phyloP scores from a whole-genome alignment of 1,140 invertebrate species.

The Heliconius eleuchia region DNA sequence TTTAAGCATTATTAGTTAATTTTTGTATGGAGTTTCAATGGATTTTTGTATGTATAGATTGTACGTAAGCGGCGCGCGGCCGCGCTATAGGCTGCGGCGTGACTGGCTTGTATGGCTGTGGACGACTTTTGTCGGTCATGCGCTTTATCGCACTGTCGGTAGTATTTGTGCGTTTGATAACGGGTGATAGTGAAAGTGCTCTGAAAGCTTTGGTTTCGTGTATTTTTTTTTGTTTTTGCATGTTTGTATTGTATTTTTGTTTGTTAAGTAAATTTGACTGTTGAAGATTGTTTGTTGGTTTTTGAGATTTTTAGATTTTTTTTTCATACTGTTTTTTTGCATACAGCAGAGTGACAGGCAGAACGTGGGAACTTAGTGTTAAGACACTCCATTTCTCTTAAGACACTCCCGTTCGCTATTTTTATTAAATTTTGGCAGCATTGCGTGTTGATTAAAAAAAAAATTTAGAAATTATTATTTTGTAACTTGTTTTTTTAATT shows the following conservation, averaged over 20 bases:
- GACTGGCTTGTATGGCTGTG: slow-evolving; percentile 53
- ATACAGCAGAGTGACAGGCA: too few species aligned
- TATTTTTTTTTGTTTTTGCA: background rate
- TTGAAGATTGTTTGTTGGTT: too few species aligned
- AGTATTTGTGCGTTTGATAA: slow-evolving; percentile 34
- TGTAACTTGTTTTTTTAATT: too few species aligned
- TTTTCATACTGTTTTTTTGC: too few species aligned
- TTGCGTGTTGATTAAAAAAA: too few species aligned
- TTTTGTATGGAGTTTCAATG: background rate
- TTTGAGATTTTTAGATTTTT: too few species aligned
- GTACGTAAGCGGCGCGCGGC: slow-evolving; percentile 58
- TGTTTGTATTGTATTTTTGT: background rate
- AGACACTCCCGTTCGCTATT: too few species aligned
- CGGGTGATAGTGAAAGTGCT: slow-evolving; percentile 26
- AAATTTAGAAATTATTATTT: too few species aligned
- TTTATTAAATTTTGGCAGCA: too few species aligned
- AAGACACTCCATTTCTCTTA: too few species aligned
- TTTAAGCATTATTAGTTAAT: background rate
- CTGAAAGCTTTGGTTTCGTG: background rate
- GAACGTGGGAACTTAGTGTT: too few species aligned
- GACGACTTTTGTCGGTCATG: slow-evolving; percentile 56
- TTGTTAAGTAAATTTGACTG: background rate
- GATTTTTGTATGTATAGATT: background rate
- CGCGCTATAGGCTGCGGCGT: slow-evolving; percentile 65
- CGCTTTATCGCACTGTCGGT: slow-evolving; percentile 59